Evolutionary conservation across 2,888 invertebrate species (phyloP), one percentile per base, ranked within the genome.

Genomic region (Desoria tigrina): DNA sequence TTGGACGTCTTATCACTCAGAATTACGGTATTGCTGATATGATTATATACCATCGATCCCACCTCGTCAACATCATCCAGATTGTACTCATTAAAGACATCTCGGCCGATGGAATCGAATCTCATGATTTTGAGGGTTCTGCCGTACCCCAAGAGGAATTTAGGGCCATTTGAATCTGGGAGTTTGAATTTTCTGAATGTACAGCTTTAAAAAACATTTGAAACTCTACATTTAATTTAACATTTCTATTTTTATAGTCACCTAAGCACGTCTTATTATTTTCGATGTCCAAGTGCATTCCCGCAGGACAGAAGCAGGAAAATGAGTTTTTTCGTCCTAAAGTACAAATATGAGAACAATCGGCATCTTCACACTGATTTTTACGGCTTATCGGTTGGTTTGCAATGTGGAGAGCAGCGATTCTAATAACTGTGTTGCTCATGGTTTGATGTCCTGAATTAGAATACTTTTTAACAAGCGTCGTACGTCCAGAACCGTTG

Each of bases 311-410:
- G 0, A 86, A 88, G 78, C 93, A 93, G 6, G 32, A 9, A 23
- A 39, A 59, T 4, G 80, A 81, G 0, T 77, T 78, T 7, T 82
- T 81, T 0, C 86, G 86, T 1, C 84, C 84, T 57, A 92, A 80
- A 37, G 94, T 81, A 77, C 94, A 94, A 27, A 94, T 80, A 78
- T 93, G 88, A 1, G 87, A 86, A 78, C 94, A 94, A 14, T 81
- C 81, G 23, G 84, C 81, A 7, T 79, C 75, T 23, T 79, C 78
- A 78, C 92, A 92, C 0, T 89, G 87, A 80, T 90, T 83, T 0
- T 65, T 39, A 56, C 76, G 73, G 70, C 71, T 71, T 39, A 68
- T 69, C 0, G 81, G 82, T 77, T 86, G 85, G 67, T 88, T 79
- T 0, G 86, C 82, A 0, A 88, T 85, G 79, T 93, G 92, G 79